Evolutionary conservation across 2,888 invertebrate genomes (phyloP).

Genomic region (Diogma glabrata): DNA sequence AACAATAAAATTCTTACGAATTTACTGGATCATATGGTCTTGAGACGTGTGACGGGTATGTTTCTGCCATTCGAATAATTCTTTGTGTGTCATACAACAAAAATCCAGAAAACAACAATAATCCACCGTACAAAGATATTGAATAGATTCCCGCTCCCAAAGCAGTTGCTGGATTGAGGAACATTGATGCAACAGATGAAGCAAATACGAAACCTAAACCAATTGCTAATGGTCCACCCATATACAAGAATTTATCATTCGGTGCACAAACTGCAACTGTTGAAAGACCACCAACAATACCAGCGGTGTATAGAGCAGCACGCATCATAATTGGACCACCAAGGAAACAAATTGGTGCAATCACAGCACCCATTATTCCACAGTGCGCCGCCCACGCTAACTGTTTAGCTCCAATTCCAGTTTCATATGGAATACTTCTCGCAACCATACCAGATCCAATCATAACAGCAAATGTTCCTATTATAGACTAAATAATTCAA

Average conservation of each 20-base stretch:
- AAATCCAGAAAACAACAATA: slow-evolving; percentile 86
- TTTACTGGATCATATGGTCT: slow-evolving; percentile 87
- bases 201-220: slow-evolving; percentile 93
- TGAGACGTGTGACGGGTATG: slow-evolving; percentile 54
- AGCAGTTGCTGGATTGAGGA: slow-evolving; percentile 80
- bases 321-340: slow-evolving; percentile 83
- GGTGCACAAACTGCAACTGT: slow-evolving; percentile 92
- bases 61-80: slow-evolving; percentile 78
- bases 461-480: slow-evolving; percentile 71
- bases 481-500: too few relatives aligned
- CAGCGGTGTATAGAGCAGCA: slow-evolving; percentile 92
- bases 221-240: slow-evolving; percentile 93
- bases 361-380: slow-evolving; percentile 79
- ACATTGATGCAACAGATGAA: slow-evolving; percentile 82
- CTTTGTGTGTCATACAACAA: slow-evolving; percentile 92
- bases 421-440: slow-evolving; percentile 72
- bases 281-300: slow-evolving; percentile 88
- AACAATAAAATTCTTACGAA: slow-evolving; percentile 58
- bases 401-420: slow-evolving; percentile 74
- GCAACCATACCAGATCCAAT: slow-evolving; percentile 80
- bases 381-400: slow-evolving; percentile 76
- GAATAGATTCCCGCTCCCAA: slow-evolving; percentile 64
- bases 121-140: slow-evolving; percentile 86
- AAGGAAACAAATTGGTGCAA: slow-evolving; percentile 84
- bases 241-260: slow-evolving; percentile 88